These are phyloP conservation scores for Tinamus guttatus DNA, from an alignment of 2,113 vertebrate genomes.

Conservation along the genomic window DNA sequence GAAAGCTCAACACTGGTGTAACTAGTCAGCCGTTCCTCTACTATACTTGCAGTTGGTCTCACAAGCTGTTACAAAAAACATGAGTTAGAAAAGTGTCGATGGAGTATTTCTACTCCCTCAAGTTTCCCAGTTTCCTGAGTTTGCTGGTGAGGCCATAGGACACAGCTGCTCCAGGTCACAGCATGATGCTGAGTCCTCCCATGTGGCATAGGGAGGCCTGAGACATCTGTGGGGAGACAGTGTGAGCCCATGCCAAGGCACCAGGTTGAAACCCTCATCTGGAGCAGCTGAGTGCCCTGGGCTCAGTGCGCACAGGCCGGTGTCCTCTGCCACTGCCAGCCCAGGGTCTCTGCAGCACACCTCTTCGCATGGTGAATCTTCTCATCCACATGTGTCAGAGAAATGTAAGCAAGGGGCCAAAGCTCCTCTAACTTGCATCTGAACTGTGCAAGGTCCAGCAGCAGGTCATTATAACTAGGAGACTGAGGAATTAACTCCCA, in stretches of 20 bases:
- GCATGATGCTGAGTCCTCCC: background rate
- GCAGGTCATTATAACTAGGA: background rate
- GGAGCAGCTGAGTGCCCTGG: background rate
- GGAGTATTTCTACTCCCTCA: background rate
- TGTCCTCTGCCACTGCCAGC: background rate
- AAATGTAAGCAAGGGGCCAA: background rate
- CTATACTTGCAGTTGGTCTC: background rate
- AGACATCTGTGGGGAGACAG: rapidly evolving
- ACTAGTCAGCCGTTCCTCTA: background rate
- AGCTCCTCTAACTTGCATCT: background rate
- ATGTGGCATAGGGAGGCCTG: rapidly evolving
- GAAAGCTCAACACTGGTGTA: background rate
- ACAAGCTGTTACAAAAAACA: background rate
- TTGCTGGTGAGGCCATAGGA: background rate
- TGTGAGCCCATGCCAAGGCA: background rate
- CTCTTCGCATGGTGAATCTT: background rate
- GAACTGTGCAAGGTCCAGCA: background rate
- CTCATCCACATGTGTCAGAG: rapidly evolving
- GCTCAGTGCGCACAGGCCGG: background rate
- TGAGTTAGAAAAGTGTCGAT: background rate
- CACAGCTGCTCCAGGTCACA: background rate
- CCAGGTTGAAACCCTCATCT: background rate
- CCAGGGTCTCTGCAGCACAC: background rate
- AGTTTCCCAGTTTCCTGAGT: background rate
- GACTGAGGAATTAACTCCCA: background rate